Base-by-base conservation (phyloP, 2,113 vertebrate genomes). In the Neodontobutis hainanensis region DNA sequence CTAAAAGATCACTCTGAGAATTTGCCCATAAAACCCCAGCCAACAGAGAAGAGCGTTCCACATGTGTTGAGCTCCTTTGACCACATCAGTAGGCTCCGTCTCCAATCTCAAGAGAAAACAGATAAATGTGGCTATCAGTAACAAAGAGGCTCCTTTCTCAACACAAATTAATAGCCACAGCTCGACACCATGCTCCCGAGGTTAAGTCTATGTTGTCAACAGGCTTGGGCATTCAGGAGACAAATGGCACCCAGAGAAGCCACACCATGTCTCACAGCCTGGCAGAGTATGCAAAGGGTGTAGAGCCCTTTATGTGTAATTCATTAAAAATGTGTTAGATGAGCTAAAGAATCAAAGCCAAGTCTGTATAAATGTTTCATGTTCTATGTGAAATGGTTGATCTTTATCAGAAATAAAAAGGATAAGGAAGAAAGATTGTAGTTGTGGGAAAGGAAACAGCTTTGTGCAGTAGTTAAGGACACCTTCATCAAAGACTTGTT, bases 181-280 rank as follows among this genome's bases (percentile, higher is more conserved):
- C 73, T 70, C 85, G 82, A 84, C 76, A 70, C 53, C 34, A 58
- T 51, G 68, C 76, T 85, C 70, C 70, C 36, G 65, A 61, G 84
- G 81, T 88, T 85, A 85, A 88, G 85, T 73, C 84, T 79, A 86
- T 84, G 82, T 88, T 91, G 89, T 90, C 87, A 87, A 73, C 85
- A 73, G 65, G 66, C 70, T 42, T 52, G 68, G 63, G 71, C 61
- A 76, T 81, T 66, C 61, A 71, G 79, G 66, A 86, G 87, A 89
- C 84, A 87, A 85, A 88, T 76, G 71, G 85, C 36, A 58, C 76
- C 50, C 53, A 44, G 72, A 75, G 67, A 75, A 80, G 82, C 68
- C 58, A 49, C 62, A 62, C 46, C 52, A 62, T 74, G 73, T 84
- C 78, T 77, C 35, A 12, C 32, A 56, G 75, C 34, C 43, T 64